Percentiles rank a stretch among this genome's conserved stretches.
These are phyloP conservation scores for Leguminivora glycinivorella DNA, from an alignment of 1,140 invertebrate genomes.

Conservation along the genomic window DNA sequence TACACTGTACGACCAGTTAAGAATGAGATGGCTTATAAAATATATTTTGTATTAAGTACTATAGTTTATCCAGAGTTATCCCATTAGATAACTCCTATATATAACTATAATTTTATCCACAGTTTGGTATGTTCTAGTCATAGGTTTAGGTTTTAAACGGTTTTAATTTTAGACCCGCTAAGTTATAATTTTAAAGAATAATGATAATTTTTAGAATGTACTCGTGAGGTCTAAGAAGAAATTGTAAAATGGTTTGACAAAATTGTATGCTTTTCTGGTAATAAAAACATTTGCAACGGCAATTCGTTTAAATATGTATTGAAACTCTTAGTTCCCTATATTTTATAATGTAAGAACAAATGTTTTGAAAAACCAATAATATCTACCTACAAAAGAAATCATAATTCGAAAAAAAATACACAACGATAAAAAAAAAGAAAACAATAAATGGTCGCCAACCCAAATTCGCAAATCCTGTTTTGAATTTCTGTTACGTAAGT, in stretches of 20 bases:
- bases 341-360: too few species aligned
- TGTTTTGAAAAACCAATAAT: too few species aligned
- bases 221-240: conserved; percentile 11
- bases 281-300: conserved; percentile 47
- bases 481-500: background rate
- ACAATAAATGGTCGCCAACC: background rate
- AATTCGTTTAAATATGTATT: background rate
- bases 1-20: conserved; percentile 6
- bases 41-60: conserved; percentile 9
- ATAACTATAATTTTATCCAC: background rate
- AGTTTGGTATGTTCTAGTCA: conserved; percentile 14
- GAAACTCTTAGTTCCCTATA: background rate
- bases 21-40: background rate
- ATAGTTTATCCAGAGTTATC: background rate
- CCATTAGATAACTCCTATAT: background rate
- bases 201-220: conserved; percentile 17
- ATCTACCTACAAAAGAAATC: too few species aligned
- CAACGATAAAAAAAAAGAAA: too few species aligned
- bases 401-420: too few species aligned
- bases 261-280: conserved; percentile 50
- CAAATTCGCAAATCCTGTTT: background rate
- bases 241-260: conserved; percentile 11
- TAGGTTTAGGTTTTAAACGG: conserved; percentile 24
- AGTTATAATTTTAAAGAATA: background rate
- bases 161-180: background rate